Base-by-base conservation (phyloP, 2,888 invertebrate species). In the Phortica okadai region DNA sequence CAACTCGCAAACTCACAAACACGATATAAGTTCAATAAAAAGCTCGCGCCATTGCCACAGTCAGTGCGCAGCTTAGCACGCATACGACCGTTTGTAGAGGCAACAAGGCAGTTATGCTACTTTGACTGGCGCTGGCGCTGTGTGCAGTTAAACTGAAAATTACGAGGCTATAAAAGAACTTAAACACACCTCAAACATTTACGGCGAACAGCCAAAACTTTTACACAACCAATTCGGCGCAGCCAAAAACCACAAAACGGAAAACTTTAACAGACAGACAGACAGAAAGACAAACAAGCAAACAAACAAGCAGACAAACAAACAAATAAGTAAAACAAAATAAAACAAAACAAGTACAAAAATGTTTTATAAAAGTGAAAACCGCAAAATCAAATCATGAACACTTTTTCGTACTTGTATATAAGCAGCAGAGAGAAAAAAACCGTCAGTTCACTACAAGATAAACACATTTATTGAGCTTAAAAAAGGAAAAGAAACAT, bases 401-500 rank as follows among this genome's bases (percentile, higher is more conserved):
- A 74, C 59, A 73, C 56, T 33, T 33, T 33, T 33, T 33, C n/a
- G 73, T 42, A 33, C 45, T 45, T 21, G 33, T 25, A 41, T 59
- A 84, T 80, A 81, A 80, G 80, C 83, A 80, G 82, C 82, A 56
- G 25, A 21, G 7, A 62, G 16, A 25, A 62, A 56, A 56, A 56
- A 56, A 56, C 6, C 16, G 56, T 56, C 56, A 62, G 11, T 56
- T 56, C 79, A 72, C n/a, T 21, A 79, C 86, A 79, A 85, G 88
- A 85, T 85, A 88, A 85, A 84, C 85, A 86, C 88, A 85, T 85
- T 85, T 85, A 85, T 85, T 86, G 81, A 81, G 80, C 83, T 82
- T 80, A 84, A 80, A 78, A 76, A 74, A 79, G 79, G 70, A 74
- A 66, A 42, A 64, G 54, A 62, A 66, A 62, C 50, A 21, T 21